phyloP scores from a whole-genome alignment of 1,140 invertebrate species.

The Drosophila willistoni region DNA sequence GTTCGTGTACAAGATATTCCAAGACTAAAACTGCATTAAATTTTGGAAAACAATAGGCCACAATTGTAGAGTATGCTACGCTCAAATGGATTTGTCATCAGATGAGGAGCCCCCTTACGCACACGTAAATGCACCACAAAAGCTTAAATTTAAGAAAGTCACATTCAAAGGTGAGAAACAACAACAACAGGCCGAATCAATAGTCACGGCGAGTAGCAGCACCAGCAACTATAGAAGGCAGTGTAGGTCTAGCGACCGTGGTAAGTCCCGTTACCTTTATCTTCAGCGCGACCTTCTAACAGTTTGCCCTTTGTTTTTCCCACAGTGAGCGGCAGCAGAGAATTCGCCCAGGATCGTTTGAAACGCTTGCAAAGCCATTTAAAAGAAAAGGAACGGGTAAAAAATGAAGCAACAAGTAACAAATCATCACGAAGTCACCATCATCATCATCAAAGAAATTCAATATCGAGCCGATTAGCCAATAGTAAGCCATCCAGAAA shows the following conservation, averaged over 20 bases:
- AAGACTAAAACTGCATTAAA: not conserved
- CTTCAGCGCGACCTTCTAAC: not conserved
- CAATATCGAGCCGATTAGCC: not conserved
- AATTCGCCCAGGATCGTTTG: constrained; percentile 67
- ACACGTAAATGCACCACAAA: not conserved
- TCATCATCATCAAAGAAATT: constrained; percentile 2
- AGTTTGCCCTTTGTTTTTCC: not conserved
- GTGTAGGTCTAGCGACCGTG: not conserved
- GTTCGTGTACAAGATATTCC: not conserved
- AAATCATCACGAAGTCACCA: constrained; percentile 6
- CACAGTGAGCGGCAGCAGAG: constrained; percentile 14
- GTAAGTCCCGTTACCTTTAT: not conserved
- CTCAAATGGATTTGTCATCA: not conserved
- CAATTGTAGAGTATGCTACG: not conserved
- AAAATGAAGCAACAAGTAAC: not conserved
- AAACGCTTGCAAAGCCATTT: constrained; percentile 64
- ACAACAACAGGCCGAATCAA: not conserved
- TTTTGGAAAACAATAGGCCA: not conserved
- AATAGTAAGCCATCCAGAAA: not conserved
- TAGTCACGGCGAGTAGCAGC: not conserved
- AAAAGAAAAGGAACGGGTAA: constrained; percentile 33
- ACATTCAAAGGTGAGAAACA: not conserved
- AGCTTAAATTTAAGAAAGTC: not conserved
- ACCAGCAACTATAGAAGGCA: not conserved
- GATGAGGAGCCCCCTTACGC: not conserved